phyloP scores from a whole-genome alignment of 1,140 invertebrate species.

The Sinella curviseta region DNA sequence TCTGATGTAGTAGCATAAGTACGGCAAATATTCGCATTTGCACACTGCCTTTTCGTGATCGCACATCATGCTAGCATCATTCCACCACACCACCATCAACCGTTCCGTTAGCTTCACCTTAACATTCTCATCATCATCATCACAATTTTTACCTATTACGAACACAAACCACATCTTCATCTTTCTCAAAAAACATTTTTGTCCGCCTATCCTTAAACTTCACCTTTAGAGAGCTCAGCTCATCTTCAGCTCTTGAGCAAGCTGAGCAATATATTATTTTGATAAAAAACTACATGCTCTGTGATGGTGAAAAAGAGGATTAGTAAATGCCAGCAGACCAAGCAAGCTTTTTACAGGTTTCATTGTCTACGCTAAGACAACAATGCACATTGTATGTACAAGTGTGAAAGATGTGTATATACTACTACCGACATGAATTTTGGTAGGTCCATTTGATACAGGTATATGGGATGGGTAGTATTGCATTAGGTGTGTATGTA shows the following conservation, averaged over 20 bases:
- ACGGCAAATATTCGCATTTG: too few species aligned
- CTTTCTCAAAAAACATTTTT: neutral
- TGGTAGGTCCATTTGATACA: too few species aligned
- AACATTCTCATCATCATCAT: neutral
- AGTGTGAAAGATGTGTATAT: too few species aligned
- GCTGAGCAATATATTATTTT: neutral
- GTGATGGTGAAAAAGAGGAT: neutral
- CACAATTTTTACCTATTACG: neutral
- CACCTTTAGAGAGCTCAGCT: neutral
- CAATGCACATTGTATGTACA: too few species aligned
- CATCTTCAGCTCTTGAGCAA: neutral
- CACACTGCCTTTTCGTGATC: too few species aligned
- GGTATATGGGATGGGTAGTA: too few species aligned
- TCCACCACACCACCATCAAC: neutral
- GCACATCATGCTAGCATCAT: neutral
- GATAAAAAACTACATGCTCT: neutral
- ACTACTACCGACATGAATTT: too few species aligned
- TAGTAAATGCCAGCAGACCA: neutral
- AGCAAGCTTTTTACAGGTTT: neutral
- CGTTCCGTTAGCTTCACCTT: slow-evolving; percentile 12
- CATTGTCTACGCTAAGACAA: neutral
- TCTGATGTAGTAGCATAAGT: too few species aligned
- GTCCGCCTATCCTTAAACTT: neutral
- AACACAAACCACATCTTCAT: neutral
- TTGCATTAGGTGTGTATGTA: too few species aligned